Base-by-base conservation (phyloP, 1,140 invertebrate genomes). In the Eciton burchellii region DNA sequence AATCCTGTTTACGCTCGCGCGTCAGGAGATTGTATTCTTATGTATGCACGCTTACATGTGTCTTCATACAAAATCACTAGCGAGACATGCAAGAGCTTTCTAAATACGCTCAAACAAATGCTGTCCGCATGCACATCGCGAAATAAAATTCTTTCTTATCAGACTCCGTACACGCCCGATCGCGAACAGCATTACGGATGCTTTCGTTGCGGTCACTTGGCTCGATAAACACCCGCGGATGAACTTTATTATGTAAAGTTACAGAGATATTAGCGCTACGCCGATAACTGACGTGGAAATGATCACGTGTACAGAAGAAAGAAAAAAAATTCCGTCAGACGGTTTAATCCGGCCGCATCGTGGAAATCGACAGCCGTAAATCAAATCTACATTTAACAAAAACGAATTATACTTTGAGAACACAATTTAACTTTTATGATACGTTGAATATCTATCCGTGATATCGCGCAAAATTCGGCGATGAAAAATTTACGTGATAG, bases 391-490 rank as follows among this genome's bases (percentile, higher is more conserved):
- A 35, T 26, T 4, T 41, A 60, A 6, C 60, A 65, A 1, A 54
- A 19, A 66, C 6, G 54, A 77, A 77, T 43, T 66, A 12, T 77
- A 54, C 43, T 66, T 66, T 43, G 49, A 47, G 43, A 54, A 43
- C 43, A 35, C 60, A 11, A 77, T 11, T 66, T 65, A n/a, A 49
- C 45, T n/a, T 43, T 0, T 74, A 65, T 35, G 19, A n/a, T 77
- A 8, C 21, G 29, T 14, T 43, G 9, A 54, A 66, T 6, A 66
- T 41, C 41, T 77, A 24, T 54, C 41, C 41, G 2, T 21, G 6
- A 21, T 12, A 63, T 52, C 62, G 12, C 62, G 12, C 19, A 26
- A 5, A 65, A 24, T 26, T 65, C 8, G 4, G 19, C n/a, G n/a
- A 21, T 54, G 35, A 70, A 70, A 29, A 12, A 3, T 0, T 72